Percentiles rank a stretch among this genome's conserved stretches.
Evolutionary conservation across 2,888 invertebrate genomes (phyloP).

Genomic region (Aleiodes testaceus): DNA sequence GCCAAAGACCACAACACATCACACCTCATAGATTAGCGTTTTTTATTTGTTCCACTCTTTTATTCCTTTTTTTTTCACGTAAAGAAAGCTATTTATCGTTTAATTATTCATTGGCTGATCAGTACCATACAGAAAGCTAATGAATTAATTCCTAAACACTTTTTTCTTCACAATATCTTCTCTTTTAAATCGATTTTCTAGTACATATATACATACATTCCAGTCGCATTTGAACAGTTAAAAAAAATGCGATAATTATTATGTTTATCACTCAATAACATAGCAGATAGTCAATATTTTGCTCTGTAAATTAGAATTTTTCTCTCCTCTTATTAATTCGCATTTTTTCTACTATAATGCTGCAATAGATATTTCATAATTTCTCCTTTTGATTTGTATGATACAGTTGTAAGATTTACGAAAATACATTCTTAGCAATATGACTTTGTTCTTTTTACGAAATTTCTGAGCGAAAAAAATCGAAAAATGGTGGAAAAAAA

Average conservation of each 20-base stretch:
- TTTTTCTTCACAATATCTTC: slow-evolving; percentile 38
- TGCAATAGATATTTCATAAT: not conserved
- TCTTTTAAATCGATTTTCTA: slow-evolving; percentile 37
- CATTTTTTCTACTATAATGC: slow-evolving; percentile 5
- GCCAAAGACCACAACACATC: slow-evolving; percentile 46
- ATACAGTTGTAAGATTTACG: slow-evolving; percentile 15
- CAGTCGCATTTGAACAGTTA: slow-evolving; percentile 40
- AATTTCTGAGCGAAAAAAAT: slow-evolving; percentile 5
- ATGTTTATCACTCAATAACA: slow-evolving; percentile 11
- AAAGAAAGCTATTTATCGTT: slow-evolving; percentile 25
- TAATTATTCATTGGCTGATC: slow-evolving; percentile 33
- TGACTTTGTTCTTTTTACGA: slow-evolving; percentile 5
- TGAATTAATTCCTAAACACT: slow-evolving; percentile 20
- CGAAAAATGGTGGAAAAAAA: not conserved
- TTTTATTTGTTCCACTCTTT: slow-evolving; percentile 28
- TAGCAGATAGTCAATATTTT: slow-evolving; percentile 7
- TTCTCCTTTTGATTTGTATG: slow-evolving; percentile 10
- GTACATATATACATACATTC: slow-evolving; percentile 51
- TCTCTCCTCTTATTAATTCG: not conserved
- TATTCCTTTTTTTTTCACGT: slow-evolving; percentile 17
- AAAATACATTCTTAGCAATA: slow-evolving; percentile 16
- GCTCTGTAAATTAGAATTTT: not conserved
- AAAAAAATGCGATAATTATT: slow-evolving; percentile 45
- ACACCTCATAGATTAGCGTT: slow-evolving; percentile 42
- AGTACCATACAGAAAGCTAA: slow-evolving; percentile 31